Conservation (phyloP, 1,140 invertebrate species). For the Metaphire vulgaris region DNA sequence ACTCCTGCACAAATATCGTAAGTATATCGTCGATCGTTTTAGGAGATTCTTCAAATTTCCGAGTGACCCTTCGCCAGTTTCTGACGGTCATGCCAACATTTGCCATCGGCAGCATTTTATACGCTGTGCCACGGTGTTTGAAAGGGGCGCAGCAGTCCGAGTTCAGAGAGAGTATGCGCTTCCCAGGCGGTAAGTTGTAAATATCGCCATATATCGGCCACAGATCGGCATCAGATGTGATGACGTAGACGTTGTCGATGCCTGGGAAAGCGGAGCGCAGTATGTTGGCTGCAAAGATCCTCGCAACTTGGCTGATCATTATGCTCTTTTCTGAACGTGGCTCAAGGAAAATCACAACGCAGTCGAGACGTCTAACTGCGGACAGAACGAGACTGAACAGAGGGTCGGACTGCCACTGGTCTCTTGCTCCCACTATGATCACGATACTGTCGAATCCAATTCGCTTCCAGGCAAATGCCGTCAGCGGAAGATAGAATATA, state of each 20-base stretch:
- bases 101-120: conserved; percentile 31
- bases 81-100: conserved; percentile 30
- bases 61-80: conserved; percentile 26
- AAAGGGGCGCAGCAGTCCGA: conserved; percentile 31
- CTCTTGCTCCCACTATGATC: conserved; percentile 12
- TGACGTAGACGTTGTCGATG: conserved; percentile 9
- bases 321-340: conserved; percentile 2
- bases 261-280: not conserved
- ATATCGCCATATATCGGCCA: conserved; percentile 25
- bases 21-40: conserved; percentile 23
- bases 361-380: not conserved
- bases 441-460: conserved; percentile 5
- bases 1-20: conserved; percentile 19
- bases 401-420: not conserved
- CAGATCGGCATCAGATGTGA: conserved; percentile 27
- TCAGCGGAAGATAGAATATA: conserved; percentile 22
- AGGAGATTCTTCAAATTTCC: not conserved
- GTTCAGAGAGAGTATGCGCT: conserved; percentile 26
- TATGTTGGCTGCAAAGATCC: conserved; percentile 23
- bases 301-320: conserved; percentile 12
- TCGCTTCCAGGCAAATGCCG: conserved; percentile 17
- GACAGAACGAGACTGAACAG: not conserved
- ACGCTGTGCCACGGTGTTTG: conserved; percentile 10
- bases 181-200: conserved; percentile 16
- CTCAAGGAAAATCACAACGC: conserved; percentile 3